These are phyloP conservation scores for Drosophila arizonae DNA, from an alignment of 1,140 invertebrate species.

Conservation along the genomic window DNA sequence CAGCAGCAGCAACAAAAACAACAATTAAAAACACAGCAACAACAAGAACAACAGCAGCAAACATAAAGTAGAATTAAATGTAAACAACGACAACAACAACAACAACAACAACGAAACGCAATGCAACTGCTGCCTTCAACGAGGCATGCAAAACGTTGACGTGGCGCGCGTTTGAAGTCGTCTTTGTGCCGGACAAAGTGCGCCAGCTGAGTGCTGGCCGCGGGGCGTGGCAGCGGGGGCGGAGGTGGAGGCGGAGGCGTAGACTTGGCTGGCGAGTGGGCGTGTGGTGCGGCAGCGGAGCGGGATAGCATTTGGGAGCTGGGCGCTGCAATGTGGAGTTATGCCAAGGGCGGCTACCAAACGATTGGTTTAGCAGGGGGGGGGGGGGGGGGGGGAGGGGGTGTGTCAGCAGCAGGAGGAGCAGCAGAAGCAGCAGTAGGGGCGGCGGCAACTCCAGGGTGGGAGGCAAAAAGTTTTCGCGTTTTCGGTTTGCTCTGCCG, in stretches of 20 bases:
- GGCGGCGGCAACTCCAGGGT: not conserved
- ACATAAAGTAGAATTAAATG: conserved; percentile 44
- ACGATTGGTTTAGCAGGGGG: conserved; percentile 20
- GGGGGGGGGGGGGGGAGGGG: not conserved
- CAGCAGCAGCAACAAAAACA: conserved; percentile 28
- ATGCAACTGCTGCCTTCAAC: conserved; percentile 69
- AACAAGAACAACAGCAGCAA: conserved; percentile 13
- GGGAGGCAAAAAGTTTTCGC: conserved; percentile 65
- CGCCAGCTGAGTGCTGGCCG: conserved; percentile 8
- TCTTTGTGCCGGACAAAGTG: conserved; percentile 63
- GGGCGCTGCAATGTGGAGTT: conserved; percentile 9
- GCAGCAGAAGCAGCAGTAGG: not conserved
- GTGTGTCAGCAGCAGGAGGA: not conserved
- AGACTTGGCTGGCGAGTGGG: too few species aligned
- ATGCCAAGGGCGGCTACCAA: conserved; percentile 22
- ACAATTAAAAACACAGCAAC: conserved; percentile 44
- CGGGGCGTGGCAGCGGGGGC: not conserved
- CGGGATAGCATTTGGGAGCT: not conserved
- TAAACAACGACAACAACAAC: conserved; percentile 36
- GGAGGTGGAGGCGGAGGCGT: too few species aligned
- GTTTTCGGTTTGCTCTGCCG: conserved; percentile 56
- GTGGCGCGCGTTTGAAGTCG: conserved; percentile 74
- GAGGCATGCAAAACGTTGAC: conserved; percentile 80
- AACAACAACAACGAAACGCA: conserved; percentile 40
- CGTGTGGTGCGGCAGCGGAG: not conserved